Conservation (phyloP, 1,140 invertebrate species). For the Cotesia glomerata region DNA sequence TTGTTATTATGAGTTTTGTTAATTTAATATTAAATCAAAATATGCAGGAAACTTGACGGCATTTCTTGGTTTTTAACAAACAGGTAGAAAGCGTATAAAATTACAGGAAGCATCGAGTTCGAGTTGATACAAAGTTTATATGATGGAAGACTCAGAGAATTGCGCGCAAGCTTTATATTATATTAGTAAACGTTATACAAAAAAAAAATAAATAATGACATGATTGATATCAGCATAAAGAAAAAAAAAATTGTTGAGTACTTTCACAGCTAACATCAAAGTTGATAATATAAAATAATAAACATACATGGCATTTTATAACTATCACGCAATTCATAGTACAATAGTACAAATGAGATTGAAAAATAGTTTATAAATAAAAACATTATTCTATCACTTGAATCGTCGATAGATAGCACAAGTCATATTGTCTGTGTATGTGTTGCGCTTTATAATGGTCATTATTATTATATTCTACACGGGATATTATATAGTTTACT, state of each 20-base stretch:
- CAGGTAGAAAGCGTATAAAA: constrained; percentile 34
- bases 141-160: background rate
- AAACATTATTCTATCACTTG: background rate
- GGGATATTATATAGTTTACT: too few relatives aligned
- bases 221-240: too few relatives aligned
- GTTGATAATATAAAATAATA: too few relatives aligned
- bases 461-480: too few relatives aligned
- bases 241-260: too few relatives aligned
- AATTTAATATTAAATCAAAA: background rate
- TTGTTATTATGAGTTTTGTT: background rate
- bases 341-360: background rate
- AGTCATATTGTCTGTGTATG: background rate
- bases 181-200: background rate
- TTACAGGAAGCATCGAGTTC: constrained; percentile 28
- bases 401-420: background rate
- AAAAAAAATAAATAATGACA: background rate
- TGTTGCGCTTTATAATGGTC: background rate
- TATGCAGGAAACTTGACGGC: background rate
- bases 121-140: background rate
- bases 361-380: background rate
- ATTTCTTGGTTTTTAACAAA: constrained; percentile 14
- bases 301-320: too few relatives aligned
- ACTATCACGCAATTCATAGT: background rate
- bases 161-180: background rate
- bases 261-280: too few relatives aligned